These are phyloP conservation scores for Microtus ochrogaster DNA, from an alignment of 2,113 vertebrate species.

Conservation along the genomic window DNA sequence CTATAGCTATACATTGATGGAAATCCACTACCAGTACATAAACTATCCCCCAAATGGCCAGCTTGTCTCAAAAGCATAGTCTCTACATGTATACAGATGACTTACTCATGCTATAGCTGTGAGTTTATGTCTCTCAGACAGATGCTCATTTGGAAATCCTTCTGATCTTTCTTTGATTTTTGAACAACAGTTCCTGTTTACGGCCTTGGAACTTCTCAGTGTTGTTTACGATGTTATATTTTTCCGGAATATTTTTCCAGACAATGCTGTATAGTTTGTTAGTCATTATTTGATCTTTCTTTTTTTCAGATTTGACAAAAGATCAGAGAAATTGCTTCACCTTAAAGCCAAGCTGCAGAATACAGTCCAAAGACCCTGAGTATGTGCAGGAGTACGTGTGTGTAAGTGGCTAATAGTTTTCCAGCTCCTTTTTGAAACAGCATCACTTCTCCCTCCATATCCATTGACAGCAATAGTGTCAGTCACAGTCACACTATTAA, in stretches of 20 bases:
- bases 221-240: background rate
- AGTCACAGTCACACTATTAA: background rate
- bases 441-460: background rate
- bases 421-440: background rate
- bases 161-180: slow-evolving; percentile 29
- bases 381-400: background rate
- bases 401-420: background rate
- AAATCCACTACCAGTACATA: background rate
- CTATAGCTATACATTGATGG: background rate
- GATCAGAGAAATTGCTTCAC: background rate
- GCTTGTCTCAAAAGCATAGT: background rate
- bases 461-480: background rate
- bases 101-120: background rate
- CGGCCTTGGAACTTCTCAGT: background rate
- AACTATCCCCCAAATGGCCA: background rate
- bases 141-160: background rate
- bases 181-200: background rate
- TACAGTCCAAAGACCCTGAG: background rate
- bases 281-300: background rate
- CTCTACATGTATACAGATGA: background rate
- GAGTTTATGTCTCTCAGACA: background rate
- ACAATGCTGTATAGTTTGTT: background rate
- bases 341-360: background rate
- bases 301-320: background rate
- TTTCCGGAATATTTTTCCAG: background rate